These are phyloP conservation scores for Coremacera marginata DNA, from an alignment of 2,888 invertebrate genomes.

Conservation along the genomic window DNA sequence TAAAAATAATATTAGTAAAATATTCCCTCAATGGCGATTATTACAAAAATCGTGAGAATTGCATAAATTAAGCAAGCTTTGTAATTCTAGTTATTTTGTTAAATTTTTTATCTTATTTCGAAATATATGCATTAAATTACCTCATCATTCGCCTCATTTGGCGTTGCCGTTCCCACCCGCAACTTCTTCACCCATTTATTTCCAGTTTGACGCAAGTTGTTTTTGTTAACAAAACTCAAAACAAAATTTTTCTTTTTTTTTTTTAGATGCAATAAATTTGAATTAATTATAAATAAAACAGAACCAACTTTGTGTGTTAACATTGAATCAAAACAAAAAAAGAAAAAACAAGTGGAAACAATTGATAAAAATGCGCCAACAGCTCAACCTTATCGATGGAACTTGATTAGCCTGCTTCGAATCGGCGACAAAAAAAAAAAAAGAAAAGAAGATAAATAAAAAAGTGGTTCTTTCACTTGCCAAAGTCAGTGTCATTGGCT, in stretches of 20 bases:
- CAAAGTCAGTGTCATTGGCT: constrained; percentile 29
- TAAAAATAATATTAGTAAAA: not conserved
- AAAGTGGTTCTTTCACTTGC: constrained; percentile 1
- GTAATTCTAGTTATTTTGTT: not conserved
- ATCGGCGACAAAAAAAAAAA: not conserved
- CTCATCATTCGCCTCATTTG: constrained; percentile 19
- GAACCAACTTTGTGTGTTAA: not conserved
- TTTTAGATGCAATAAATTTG: no score
- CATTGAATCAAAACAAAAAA: not conserved
- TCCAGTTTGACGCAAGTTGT: no score
- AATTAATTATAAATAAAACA: not conserved
- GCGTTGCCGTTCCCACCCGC: not conserved
- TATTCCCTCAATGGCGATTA: not conserved
- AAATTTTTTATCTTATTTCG: not conserved
- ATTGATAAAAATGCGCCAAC: constrained; percentile 2
- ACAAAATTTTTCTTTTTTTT: no score
- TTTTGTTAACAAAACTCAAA: no score
- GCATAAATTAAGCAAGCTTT: not conserved
- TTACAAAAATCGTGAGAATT: no score
- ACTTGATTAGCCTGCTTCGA: constrained; percentile 13
- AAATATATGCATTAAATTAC: constrained; percentile 29
- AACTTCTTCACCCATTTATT: not conserved
- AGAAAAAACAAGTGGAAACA: not conserved
- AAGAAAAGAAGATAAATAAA: not conserved
- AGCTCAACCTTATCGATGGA: not conserved